phyloP scores from a whole-genome alignment of 1,140 invertebrate species.

The Listronotus oregonensis region DNA sequence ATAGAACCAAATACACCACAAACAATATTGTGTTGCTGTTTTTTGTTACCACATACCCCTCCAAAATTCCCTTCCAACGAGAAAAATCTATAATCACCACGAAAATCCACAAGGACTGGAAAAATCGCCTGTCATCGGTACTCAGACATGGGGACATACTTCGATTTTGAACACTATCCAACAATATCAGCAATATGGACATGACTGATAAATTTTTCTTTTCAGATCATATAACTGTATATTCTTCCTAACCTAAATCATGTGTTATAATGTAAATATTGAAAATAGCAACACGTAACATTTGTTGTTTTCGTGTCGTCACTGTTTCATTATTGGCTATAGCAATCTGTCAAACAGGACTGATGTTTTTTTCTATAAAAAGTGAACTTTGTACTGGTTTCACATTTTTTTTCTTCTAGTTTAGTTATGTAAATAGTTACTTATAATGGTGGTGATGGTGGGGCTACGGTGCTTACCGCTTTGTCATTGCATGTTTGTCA shows the following conservation, averaged over 20 bases:
- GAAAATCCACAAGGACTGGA: conserved; percentile 45
- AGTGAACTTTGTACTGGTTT: conserved; percentile 41
- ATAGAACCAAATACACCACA: conserved; percentile 16
- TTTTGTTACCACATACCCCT: conserved; percentile 38
- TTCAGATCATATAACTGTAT: conserved; percentile 52
- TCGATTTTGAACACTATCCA: conserved; percentile 5
- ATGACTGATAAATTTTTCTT: conserved; percentile 40
- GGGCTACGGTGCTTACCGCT: conserved; percentile 32
- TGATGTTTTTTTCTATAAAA: conserved; percentile 40
- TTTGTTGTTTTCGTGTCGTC: conserved; percentile 17
- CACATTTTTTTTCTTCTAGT: conserved; percentile 32
- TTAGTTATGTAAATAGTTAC: conserved; percentile 30
- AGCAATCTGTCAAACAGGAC: conserved; percentile 45
- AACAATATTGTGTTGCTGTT: conserved; percentile 52
- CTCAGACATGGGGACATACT: conserved; percentile 28
- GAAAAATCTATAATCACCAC: conserved; percentile 10
- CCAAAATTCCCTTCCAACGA: conserved; percentile 22
- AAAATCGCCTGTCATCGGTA: conserved; percentile 34
- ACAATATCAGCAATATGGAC: conserved; percentile 37
- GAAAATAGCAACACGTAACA: conserved; percentile 52
- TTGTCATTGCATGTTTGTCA: conserved; percentile 39
- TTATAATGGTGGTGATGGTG: conserved; percentile 9
- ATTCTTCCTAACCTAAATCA: conserved; percentile 44
- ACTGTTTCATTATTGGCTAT: conserved; percentile 20
- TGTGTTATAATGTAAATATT: conserved; percentile 42